Evolutionary conservation across 2,113 vertebrate genomes (phyloP).

Genomic region (Haemorhous mexicanus): DNA sequence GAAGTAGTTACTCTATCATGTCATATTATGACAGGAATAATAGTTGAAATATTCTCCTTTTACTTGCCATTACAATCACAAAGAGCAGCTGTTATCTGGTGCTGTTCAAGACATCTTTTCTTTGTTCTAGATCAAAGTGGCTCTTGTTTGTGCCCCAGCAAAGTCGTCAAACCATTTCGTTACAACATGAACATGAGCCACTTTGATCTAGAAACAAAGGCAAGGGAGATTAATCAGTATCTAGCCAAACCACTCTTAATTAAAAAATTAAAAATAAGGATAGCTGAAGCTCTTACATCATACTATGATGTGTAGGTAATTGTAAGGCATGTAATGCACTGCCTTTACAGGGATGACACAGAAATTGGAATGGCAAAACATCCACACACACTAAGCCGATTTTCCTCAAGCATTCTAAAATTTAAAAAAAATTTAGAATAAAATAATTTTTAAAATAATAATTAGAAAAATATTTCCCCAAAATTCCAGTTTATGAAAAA

Average conservation of each 20-base stretch:
- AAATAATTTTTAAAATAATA: not conserved
- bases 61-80: constrained; percentile 45
- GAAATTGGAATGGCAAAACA: not conserved
- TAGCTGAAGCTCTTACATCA: not conserved
- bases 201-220: constrained; percentile 40
- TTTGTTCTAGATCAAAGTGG: constrained; percentile 29
- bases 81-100: constrained; percentile 35
- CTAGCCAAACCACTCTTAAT: constrained; percentile 2
- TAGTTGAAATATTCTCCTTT: constrained; percentile 34
- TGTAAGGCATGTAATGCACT: not conserved
- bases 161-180: not conserved
- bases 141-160: not conserved
- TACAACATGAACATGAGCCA: not conserved
- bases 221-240: not conserved
- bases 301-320: not conserved
- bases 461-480: not conserved
- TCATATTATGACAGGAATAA: constrained; percentile 56
- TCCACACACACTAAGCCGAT: not conserved
- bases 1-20: constrained; percentile 27
- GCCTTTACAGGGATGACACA: not conserved
- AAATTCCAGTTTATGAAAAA: not conserved
- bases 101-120: not conserved
- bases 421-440: not conserved
- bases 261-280: not conserved
- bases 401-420: not conserved